Evolutionary conservation across 2,797 vertebrate species (phyloP).

Genomic region (Fistularia tabacaria): DNA sequence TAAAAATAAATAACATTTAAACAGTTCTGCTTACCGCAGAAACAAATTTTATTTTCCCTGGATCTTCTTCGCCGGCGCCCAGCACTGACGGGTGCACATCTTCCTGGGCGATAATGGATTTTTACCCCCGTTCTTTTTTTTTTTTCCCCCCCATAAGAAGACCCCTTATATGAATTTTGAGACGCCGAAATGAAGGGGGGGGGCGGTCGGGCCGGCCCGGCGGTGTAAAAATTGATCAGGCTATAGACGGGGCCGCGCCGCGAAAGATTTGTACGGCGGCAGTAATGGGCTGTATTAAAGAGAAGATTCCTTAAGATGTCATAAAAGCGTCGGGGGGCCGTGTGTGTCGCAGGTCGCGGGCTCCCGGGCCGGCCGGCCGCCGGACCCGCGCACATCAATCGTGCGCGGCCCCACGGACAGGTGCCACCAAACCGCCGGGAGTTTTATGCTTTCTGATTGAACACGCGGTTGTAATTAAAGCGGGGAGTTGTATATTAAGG

Average conservation of each 20-base stretch:
- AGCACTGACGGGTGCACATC: slow-evolving; percentile 82
- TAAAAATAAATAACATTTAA: slow-evolving; percentile 99
- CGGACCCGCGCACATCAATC: slow-evolving; percentile 72
- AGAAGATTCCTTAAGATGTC: slow-evolving; percentile 95
- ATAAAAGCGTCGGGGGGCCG: slow-evolving; percentile 78
- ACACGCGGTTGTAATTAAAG: slow-evolving; percentile 72
- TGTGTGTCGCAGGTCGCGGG: slow-evolving; percentile 55
- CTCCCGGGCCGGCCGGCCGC: slow-evolving; percentile 44
- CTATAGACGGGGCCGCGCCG: slow-evolving; percentile 87
- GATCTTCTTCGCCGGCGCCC: slow-evolving; percentile 87
- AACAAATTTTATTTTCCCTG: slow-evolving; percentile 96
- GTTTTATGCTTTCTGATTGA: slow-evolving; percentile 79
- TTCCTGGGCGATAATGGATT: slow-evolving; percentile 82
- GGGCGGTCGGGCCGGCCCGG: slow-evolving; percentile 92
- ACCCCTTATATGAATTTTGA: slow-evolving; percentile 96
- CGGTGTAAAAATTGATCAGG: slow-evolving; percentile 99
- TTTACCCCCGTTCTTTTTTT: slow-evolving; percentile 81
- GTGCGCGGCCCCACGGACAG: slow-evolving; percentile 62
- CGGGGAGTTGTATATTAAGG: slow-evolving; percentile 71
- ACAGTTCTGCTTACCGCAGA: slow-evolving; percentile 99
- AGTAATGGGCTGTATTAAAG: slow-evolving; percentile 99
- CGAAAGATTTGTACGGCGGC: slow-evolving; percentile 99
- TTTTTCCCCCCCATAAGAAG: slow-evolving; percentile 86
- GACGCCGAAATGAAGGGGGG: slow-evolving; percentile 95
- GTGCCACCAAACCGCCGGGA: slow-evolving; percentile 67